Evolutionary conservation across 2,888 invertebrate species (phyloP).

Genomic region (Andrena fulva): DNA sequence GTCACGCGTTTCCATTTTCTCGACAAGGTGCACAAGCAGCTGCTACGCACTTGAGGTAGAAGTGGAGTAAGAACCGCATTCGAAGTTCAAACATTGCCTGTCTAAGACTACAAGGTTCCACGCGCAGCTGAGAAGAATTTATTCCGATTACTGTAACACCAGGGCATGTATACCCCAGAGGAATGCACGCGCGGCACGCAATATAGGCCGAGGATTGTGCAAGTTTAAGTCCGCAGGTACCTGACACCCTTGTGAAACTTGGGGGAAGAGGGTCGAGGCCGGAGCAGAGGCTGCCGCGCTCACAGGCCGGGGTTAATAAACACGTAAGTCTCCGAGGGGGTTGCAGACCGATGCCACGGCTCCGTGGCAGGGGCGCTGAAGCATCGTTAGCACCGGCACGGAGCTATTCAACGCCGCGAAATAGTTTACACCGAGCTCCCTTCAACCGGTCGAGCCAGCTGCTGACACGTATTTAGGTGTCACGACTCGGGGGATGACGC

Average conservation of each 20-base stretch:
- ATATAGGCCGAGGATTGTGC: conserved; percentile 39
- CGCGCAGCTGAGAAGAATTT: background rate
- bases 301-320: conserved; percentile 71
- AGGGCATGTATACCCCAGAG: background rate
- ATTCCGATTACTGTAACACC: background rate
- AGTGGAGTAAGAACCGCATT: too few species aligned
- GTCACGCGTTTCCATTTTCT: too few species aligned
- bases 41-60: too few species aligned
- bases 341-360: conserved; percentile 38
- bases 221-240: conserved; percentile 42
- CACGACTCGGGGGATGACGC: conserved; percentile 40
- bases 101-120: background rate
- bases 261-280: conserved; percentile 30
- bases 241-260: conserved; percentile 38
- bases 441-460: conserved; percentile 49
- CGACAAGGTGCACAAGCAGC: too few species aligned
- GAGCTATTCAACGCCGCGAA: conserved; percentile 75
- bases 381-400: conserved; percentile 73
- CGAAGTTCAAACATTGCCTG: background rate
- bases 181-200: conserved; percentile 20
- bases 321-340: conserved; percentile 67
- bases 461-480: conserved; percentile 72
- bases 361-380: conserved; percentile 59
- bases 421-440: conserved; percentile 73
- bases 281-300: conserved; percentile 30